Conservation (phyloP, 2,797 vertebrate species). For the Labeo calbasu region DNA sequence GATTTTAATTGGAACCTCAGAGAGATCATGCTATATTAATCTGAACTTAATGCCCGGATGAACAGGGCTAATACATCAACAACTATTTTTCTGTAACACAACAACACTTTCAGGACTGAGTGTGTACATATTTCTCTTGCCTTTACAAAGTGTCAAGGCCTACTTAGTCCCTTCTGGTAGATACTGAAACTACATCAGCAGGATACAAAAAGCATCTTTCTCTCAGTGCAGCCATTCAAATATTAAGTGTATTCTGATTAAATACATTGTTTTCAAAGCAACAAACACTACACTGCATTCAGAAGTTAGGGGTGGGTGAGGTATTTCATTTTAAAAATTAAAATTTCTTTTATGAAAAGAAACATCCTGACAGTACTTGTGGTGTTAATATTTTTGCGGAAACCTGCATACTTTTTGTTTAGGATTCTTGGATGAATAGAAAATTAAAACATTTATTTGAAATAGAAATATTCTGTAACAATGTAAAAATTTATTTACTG, state of each 20-base stretch:
- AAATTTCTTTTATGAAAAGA: not conserved
- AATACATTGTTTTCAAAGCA: not conserved
- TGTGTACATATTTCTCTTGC: not conserved
- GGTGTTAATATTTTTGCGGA: too few relatives aligned
- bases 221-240: not conserved
- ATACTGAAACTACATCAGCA: not conserved
- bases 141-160: not conserved
- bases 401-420: not conserved
- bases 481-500: not conserved
- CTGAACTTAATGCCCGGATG: slow-evolving; percentile 52
- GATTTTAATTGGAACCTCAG: slow-evolving; percentile 67
- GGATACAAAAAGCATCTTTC: not conserved
- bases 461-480: not conserved
- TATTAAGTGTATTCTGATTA: not conserved
- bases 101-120: not conserved
- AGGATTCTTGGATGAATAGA: not conserved
- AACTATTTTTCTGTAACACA: slow-evolving; percentile 48
- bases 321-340: not conserved
- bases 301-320: not conserved
- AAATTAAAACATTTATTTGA: not conserved
- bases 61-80: slow-evolving; percentile 63
- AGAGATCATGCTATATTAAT: slow-evolving; percentile 65
- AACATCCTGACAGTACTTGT: not conserved
- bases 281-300: not conserved
- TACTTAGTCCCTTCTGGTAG: not conserved